These are phyloP conservation scores for Hemicrepidius hirtus DNA, from an alignment of 2,888 invertebrate species.

Conservation along the genomic window DNA sequence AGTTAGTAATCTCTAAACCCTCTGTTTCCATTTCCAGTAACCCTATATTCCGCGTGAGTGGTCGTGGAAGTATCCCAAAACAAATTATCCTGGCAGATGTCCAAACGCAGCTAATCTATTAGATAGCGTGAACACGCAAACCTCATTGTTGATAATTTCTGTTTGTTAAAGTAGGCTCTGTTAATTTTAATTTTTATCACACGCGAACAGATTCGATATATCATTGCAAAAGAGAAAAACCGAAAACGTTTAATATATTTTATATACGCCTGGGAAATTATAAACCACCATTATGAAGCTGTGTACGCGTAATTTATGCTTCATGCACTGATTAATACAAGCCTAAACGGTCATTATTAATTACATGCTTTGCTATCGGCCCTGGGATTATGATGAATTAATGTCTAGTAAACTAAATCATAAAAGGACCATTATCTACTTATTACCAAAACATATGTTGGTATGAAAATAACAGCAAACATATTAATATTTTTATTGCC, in stretches of 20 bases:
- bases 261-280: background rate
- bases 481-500: conserved; percentile 35
- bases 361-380: background rate
- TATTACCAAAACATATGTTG: conserved; percentile 43
- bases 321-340: conserved; percentile 10
- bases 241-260: conserved; percentile 8
- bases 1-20: background rate
- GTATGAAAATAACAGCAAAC: conserved; percentile 28
- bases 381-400: conserved; percentile 27
- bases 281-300: background rate
- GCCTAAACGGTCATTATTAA: conserved; percentile 1
- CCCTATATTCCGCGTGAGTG: conserved; percentile 2
- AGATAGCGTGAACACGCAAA: conserved; percentile 26
- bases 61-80: conserved; percentile 25
- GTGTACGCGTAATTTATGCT: conserved; percentile 1
- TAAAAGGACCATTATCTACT: conserved; percentile 39
- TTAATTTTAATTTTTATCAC: conserved; percentile 37
- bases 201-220: conserved; percentile 28
- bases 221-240: conserved; percentile 7
- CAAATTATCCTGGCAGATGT: conserved; percentile 37
- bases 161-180: conserved; percentile 33
- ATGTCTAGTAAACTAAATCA: conserved; percentile 31
- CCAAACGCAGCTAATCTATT: conserved; percentile 36
- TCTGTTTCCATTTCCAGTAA: background rate
- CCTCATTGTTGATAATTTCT: conserved; percentile 32